These are phyloP conservation scores for Cariama cristata DNA, from an alignment of 2,113 vertebrate species.

Conservation along the genomic window DNA sequence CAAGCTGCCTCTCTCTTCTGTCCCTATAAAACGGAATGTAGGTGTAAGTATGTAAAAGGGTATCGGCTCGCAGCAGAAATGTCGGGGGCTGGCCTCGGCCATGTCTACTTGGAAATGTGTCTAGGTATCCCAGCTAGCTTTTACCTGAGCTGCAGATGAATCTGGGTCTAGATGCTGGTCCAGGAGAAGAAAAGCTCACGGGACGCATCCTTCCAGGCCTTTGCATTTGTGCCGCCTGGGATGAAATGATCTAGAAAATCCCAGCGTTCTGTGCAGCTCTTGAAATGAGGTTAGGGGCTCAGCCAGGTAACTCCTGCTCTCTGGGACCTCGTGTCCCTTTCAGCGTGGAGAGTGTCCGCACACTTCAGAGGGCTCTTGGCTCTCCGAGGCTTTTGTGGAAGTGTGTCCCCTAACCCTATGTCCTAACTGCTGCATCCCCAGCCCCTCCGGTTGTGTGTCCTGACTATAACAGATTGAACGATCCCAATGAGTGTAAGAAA, in stretches of 20 bases:
- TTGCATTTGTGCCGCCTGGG: not conserved
- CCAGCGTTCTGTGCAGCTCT: not conserved
- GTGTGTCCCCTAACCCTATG: not conserved
- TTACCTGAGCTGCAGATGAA: not conserved
- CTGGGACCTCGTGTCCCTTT: accelerated
- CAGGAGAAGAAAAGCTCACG: not conserved
- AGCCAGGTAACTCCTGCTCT: not conserved
- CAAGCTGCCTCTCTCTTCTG: not conserved
- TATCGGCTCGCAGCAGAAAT: not conserved
- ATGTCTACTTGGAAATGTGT: accelerated
- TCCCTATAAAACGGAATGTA: not conserved
- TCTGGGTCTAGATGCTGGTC: not conserved
- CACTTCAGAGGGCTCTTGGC: not conserved
- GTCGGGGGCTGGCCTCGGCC: not conserved
- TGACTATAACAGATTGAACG: accelerated
- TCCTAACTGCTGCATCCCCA: accelerated
- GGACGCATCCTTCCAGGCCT: not conserved
- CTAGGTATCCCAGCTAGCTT: not conserved
- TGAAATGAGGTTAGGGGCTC: not conserved
- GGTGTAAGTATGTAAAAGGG: not conserved
- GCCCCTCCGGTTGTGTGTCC: too few relatives aligned
- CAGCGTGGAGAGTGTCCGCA: accelerated
- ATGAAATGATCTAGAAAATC: not conserved
- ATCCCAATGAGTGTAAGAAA: not conserved
- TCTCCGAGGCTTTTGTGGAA: not conserved